Conservation (phyloP, 1,140 invertebrate species). For the Aphaenogaster floridana region DNA sequence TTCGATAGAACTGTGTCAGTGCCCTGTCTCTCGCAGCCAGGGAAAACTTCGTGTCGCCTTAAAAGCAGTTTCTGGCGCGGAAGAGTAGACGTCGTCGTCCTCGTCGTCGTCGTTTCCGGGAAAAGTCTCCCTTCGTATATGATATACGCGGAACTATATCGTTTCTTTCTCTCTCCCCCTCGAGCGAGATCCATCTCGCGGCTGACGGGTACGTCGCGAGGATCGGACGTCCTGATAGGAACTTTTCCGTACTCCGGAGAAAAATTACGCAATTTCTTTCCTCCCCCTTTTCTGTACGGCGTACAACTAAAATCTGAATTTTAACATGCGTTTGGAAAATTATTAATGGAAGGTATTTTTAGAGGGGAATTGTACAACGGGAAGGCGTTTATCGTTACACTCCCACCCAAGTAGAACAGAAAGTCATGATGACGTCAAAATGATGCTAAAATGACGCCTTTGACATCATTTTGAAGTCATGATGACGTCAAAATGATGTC, state of each 20-base stretch:
- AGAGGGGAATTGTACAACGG: not conserved
- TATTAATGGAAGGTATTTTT: not conserved
- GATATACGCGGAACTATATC: conserved; percentile 33
- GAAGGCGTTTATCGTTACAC: not conserved
- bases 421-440: too few relatives aligned
- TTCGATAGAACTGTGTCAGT: conserved; percentile 76
- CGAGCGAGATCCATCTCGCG: conserved; percentile 37
- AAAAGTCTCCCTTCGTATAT: conserved; percentile 39
- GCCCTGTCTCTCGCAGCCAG: conserved; percentile 1
- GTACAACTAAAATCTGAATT: not conserved
- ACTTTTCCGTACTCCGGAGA: not conserved
- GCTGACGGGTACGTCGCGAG: conserved; percentile 7
- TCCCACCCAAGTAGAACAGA: too few relatives aligned
- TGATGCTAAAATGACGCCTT: too few relatives aligned
- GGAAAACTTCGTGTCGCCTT: conserved; percentile 69
- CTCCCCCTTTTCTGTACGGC: not conserved
- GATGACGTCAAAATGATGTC: too few relatives aligned
- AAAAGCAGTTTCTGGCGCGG: conserved; percentile 52
- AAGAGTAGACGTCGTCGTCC: conserved; percentile 26
- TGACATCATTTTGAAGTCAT: too few relatives aligned
- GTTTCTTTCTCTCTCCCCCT: not conserved
- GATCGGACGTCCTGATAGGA: conserved; percentile 32
- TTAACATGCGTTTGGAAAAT: not conserved
- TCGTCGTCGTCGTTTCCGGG: conserved; percentile 4
- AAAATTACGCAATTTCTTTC: not conserved